These are phyloP conservation scores for Coranthus polyacanthus DNA, from an alignment of 2,797 vertebrate species.

Conservation along the genomic window DNA sequence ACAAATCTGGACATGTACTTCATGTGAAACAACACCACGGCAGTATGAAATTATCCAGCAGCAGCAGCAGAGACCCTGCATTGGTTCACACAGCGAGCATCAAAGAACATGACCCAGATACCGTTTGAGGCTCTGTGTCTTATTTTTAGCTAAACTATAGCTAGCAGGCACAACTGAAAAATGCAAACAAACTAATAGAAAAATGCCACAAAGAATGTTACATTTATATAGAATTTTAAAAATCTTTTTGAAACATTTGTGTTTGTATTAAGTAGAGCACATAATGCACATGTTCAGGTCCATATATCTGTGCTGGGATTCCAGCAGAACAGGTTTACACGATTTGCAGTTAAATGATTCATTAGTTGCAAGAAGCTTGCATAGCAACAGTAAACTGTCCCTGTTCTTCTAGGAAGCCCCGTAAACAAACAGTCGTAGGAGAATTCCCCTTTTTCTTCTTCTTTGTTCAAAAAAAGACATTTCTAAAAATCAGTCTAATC, in stretches of 20 bases:
- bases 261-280: not conserved
- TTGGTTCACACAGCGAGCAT: slow-evolving; percentile 54
- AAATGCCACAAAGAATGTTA: slow-evolving; percentile 28
- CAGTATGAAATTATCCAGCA: slow-evolving; percentile 14
- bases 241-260: not conserved
- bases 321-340: no score
- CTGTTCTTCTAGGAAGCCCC: no score
- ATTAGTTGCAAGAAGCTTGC: no score
- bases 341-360: not conserved
- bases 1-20: no score
- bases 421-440: no score
- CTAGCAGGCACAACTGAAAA: slow-evolving; percentile 46
- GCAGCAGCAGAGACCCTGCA: slow-evolving; percentile 23
- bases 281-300: not conserved
- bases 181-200: slow-evolving; percentile 51
- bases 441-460: no score
- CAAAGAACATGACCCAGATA: slow-evolving; percentile 70
- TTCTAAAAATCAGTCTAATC: no score
- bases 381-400: no score
- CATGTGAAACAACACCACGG: not conserved
- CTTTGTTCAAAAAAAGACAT: no score
- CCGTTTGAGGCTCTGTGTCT: slow-evolving; percentile 39
- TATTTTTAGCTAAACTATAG: slow-evolving; percentile 67
- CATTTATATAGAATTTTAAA: slow-evolving; percentile 1
- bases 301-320: not conserved